Evolutionary conservation across 2,113 vertebrate species (phyloP).

Genomic region (Cepphus grylle): DNA sequence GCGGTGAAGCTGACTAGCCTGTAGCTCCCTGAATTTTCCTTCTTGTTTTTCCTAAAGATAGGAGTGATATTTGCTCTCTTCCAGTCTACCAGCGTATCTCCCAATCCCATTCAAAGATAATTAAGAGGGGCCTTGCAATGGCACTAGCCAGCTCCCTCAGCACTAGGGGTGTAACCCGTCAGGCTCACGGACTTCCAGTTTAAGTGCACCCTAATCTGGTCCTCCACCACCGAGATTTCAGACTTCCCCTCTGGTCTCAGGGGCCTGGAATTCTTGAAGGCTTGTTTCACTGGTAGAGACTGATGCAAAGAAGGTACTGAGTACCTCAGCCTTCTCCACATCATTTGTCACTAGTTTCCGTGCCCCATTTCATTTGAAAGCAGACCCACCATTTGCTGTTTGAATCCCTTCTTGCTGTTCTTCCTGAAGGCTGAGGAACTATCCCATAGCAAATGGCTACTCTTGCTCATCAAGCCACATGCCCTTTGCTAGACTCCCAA

Average conservation of each 20-base stretch:
- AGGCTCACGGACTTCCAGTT: background rate
- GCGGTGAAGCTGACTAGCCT: background rate
- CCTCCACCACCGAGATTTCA: background rate
- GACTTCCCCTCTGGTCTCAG: background rate
- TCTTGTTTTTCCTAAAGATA: background rate
- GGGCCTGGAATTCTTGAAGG: background rate
- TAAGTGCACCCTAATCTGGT: background rate
- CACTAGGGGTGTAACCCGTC: background rate
- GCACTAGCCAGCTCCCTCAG: background rate
- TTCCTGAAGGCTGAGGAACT: background rate
- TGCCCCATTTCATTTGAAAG: rapidly evolving
- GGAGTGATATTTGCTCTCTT: background rate
- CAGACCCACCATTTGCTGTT: background rate
- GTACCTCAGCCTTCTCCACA: background rate
- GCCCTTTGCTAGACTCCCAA: background rate
- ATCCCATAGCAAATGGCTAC: background rate
- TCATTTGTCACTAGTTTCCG: background rate
- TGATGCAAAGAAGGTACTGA: background rate
- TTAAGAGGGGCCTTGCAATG: background rate
- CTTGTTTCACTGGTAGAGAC: background rate
- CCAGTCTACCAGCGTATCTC: background rate
- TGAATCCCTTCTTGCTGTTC: background rate
- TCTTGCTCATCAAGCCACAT: background rate
- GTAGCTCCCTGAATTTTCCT: background rate
- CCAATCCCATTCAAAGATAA: background rate